Evolutionary conservation across 2,797 vertebrate genomes (phyloP).

Genomic region (Anniella stebbinsi): DNA sequence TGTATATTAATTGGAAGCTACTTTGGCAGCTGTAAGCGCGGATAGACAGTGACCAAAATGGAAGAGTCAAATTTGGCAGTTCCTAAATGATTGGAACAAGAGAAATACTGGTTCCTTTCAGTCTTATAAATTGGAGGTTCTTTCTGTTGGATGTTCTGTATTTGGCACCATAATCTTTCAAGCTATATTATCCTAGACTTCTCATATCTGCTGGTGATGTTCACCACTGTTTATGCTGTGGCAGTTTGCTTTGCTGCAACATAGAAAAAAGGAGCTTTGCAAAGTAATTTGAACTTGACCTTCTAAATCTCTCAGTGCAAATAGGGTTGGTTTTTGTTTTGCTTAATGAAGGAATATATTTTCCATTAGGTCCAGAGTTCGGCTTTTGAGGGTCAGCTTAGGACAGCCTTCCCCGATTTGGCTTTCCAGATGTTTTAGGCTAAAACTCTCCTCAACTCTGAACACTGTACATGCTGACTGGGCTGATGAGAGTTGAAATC

Average conservation of each 20-base stretch:
- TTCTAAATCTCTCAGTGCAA: conserved; percentile 1
- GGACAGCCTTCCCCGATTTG: too few relatives aligned
- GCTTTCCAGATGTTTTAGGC: too few relatives aligned
- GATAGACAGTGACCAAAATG: neutral
- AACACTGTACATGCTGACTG: too few relatives aligned
- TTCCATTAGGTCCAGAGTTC: neutral
- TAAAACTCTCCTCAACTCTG: too few relatives aligned
- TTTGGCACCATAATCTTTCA: neutral
- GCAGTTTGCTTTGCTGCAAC: neutral
- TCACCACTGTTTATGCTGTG: neutral
- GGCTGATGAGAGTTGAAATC: too few relatives aligned
- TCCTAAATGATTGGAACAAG: neutral
- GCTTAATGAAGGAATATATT: neutral
- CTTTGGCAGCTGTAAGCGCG: neutral
- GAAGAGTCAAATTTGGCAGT: neutral
- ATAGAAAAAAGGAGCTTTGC: neutral
- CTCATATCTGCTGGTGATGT: neutral
- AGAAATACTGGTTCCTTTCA: neutral
- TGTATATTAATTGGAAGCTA: neutral
- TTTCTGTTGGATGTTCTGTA: neutral
- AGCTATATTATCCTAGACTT: neutral
- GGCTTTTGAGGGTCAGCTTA: neutral
- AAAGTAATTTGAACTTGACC: neutral
- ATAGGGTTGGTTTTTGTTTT: neutral
- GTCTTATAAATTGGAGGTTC: neutral